Evolutionary conservation across 2,888 invertebrate species (phyloP).

Genomic region (Cataglyphis livida): DNA sequence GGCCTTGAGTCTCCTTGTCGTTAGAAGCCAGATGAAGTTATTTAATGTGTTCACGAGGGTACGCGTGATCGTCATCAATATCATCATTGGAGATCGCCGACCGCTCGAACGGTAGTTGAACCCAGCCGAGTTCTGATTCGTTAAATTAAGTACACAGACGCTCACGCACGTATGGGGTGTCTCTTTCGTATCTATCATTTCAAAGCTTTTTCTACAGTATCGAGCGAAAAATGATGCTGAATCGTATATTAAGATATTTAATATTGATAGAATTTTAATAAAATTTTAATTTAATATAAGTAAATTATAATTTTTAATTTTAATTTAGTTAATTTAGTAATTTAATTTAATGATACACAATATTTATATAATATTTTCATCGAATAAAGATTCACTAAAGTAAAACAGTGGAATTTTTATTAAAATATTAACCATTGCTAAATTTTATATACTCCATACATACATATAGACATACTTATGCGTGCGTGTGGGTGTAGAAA

Average conservation of each 20-base stretch:
- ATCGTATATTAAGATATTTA: neutral
- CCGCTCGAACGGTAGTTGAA: constrained; percentile 80
- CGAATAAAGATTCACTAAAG: neutral
- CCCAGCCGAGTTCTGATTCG: constrained; percentile 73
- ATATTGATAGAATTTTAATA: neutral
- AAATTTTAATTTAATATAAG: constrained; percentile 9
- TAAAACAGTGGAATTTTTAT: neutral
- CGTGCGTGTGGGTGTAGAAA: neutral
- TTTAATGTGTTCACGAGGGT: constrained; percentile 62
- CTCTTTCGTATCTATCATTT: constrained; percentile 7
- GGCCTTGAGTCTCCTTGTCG: constrained; percentile 31
- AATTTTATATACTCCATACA: constrained; percentile 3
- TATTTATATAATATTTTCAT: neutral
- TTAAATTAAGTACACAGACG: constrained; percentile 67
- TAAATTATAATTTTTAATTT: neutral
- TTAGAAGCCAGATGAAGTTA: constrained; percentile 53
- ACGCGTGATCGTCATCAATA: constrained; percentile 58
- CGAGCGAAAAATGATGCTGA: constrained; percentile 7
- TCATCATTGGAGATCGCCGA: constrained; percentile 61
- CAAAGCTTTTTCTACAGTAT: constrained; percentile 6
- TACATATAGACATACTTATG: too few species aligned
- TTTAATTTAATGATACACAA: neutral
- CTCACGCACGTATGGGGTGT: constrained; percentile 20
- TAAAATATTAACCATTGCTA: neutral
- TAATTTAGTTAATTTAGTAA: neutral